Evolutionary conservation across 2,113 vertebrate species (phyloP), one percentile per base, ranked within the genome.

Genomic region (Noturus placidus): DNA sequence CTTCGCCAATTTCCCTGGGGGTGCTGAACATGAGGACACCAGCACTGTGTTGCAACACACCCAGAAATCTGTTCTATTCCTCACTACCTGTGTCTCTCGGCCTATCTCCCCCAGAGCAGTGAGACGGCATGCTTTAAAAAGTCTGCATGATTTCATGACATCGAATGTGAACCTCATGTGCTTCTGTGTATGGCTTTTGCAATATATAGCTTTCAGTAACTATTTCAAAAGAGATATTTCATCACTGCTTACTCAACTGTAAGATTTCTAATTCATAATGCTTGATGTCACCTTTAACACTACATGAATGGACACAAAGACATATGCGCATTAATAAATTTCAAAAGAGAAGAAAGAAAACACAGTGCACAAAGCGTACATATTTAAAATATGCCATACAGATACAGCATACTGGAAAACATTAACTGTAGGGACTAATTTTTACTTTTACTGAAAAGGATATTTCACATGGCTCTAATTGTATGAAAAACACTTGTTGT

Each of bases 161-260:
- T 4, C 22, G 46, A 82, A 15, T 74, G 35, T 85, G 77, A 85
- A 63, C 27, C 33, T n/a, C 3, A 19, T 38, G 35, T 50, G 33
- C 42, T 88, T 63, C 27, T 33, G 30, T 74, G 72, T 65, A 70
- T 54, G 35, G 30, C 54, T 63, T 80, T 80, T 88, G 82, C 76
- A 81, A 85, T 69, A 33, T 83, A 79, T 85, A 59, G 52, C 69
- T 87, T 87, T 70, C 52, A 82, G 33, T 33, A 82, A 59, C 17
- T 77, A 59, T 85, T 85, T 85, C 33, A 57, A 85, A 85, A 87
- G 90, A 74, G 87, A 90, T 85, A 87, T 76, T 88, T 88, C 2
- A 63, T 22, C 50, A 78, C 38, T 42, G 85, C 63, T 89, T 86
- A 90, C 76, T 91, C 90, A 91, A 82, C 89, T 76, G n/a, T 35